Percentiles rank a stretch among this genome's conserved stretches.
phyloP scores from a whole-genome alignment of 1,140 invertebrate genomes.

The Euura saliciscinereae region DNA sequence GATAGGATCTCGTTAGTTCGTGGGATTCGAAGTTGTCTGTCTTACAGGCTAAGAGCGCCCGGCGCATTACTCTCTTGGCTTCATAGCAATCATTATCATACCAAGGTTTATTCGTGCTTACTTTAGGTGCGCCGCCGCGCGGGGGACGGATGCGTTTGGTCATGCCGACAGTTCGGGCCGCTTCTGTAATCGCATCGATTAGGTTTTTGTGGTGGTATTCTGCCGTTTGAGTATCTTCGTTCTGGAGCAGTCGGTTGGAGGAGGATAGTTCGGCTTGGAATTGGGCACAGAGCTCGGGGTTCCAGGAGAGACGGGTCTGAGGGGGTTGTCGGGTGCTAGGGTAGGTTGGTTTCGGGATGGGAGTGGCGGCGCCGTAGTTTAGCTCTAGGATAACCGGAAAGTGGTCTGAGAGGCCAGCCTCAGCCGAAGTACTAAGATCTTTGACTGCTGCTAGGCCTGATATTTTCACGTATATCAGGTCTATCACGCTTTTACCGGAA shows the following conservation, averaged over 20 bases:
- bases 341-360: neutral
- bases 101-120: no score
- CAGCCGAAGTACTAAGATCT: neutral
- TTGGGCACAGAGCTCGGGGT: neutral
- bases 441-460: neutral
- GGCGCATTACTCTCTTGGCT: no score
- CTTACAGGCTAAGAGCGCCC: no score
- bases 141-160: no score
- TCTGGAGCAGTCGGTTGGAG: neutral
- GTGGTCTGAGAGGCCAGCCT: neutral
- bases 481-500: conserved; percentile 5
- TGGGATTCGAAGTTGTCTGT: no score
- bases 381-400: neutral
- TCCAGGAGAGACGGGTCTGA: neutral
- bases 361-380: neutral
- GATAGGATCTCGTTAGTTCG: no score
- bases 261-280: neutral
- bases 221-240: neutral
- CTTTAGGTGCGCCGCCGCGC: no score
- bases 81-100: no score
- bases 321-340: neutral
- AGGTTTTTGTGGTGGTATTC: neutral
- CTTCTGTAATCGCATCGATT: neutral
- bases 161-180: no score
- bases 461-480: conserved; percentile 12